Evolutionary conservation across 2,113 vertebrate genomes (phyloP), one percentile per base, ranked within the genome.

Genomic region (Loxodonta africana): DNA sequence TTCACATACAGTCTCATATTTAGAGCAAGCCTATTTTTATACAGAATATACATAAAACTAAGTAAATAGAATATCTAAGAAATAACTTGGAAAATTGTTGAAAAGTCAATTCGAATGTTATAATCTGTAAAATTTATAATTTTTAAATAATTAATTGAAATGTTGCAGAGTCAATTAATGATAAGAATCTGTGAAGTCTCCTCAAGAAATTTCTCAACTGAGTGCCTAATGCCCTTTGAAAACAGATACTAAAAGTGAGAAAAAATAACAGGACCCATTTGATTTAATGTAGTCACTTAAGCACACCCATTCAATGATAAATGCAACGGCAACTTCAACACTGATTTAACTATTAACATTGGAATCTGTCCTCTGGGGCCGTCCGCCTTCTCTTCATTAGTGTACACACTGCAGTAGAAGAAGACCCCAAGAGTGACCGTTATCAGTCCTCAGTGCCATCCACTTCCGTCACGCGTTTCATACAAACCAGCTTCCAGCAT

Each of bases 131-230:
- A 74, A 82, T 63, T n/a, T 37, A 0, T 33, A 20, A 63, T 28
- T 95, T 41, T 73, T 90, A 96, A 96, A 82, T 60, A 65, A 44
- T 48, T 83, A 57, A 91, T 82, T 92, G 77, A 88, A 90, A 21
- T 91, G 37, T 30, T 46, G 23, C 20, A 93, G 91, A 95, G 80
- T 46, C 83, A 88, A 87, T 15, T 33, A 53, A 60, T 2, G 33
- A 28, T 6, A 23, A 65, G 53, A 81, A 48, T 3, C 33, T 80
- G 26, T 67, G 18, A 25, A n/a, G 63, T 60, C 51, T 33, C 41
- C n/a, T 53, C 63, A 41, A 53, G 20, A 81, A 92, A 89, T 63
- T 77, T 44, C 71, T 5, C 12, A 46, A 67, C 18, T 3, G 46
- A 14, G 83, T 5, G 33, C 12, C 48, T 71, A 11, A 30, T 5